Conservation (phyloP, 2,113 vertebrate genomes). For the Pluvianellus socialis region DNA sequence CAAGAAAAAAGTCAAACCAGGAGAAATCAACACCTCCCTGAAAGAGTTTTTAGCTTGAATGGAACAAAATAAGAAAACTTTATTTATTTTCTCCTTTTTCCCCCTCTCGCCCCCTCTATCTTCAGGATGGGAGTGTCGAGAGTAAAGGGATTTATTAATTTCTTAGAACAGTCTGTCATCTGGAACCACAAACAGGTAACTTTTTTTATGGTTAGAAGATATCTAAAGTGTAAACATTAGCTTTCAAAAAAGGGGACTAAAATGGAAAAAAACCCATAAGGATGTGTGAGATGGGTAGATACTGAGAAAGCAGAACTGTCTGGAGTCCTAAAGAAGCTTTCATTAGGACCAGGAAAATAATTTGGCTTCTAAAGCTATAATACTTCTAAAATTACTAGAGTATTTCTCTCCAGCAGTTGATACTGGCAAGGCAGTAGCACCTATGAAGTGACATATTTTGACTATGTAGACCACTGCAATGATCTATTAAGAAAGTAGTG, state of each 20-base stretch:
- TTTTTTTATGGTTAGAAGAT: not conserved
- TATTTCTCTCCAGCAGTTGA: not conserved
- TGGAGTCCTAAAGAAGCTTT: not conserved
- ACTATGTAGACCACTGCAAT: not conserved
- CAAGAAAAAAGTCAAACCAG: not conserved
- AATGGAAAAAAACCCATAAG: not conserved
- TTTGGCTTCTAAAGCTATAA: not conserved
- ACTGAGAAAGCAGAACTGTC: not conserved
- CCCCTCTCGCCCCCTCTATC: rapidly evolving
- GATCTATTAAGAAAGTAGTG: not conserved
- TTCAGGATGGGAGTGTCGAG: not conserved
- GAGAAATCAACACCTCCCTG: not conserved
- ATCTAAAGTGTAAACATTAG: not conserved
- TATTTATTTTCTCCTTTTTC: not conserved
- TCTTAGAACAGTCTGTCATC: not conserved
- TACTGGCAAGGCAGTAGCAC: not conserved
- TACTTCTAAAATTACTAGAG: not conserved
- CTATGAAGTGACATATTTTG: not conserved
- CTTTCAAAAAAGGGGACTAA: not conserved
- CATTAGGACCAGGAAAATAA: not conserved
- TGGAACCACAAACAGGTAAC: not conserved
- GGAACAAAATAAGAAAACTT: not conserved
- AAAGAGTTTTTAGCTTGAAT: not conserved
- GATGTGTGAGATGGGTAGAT: not conserved
- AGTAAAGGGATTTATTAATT: not conserved